Percentiles rank a stretch among this genome's conserved stretches.
These are phyloP conservation scores for Phthorimaea operculella DNA, from an alignment of 1,140 invertebrate species.

Conservation along the genomic window DNA sequence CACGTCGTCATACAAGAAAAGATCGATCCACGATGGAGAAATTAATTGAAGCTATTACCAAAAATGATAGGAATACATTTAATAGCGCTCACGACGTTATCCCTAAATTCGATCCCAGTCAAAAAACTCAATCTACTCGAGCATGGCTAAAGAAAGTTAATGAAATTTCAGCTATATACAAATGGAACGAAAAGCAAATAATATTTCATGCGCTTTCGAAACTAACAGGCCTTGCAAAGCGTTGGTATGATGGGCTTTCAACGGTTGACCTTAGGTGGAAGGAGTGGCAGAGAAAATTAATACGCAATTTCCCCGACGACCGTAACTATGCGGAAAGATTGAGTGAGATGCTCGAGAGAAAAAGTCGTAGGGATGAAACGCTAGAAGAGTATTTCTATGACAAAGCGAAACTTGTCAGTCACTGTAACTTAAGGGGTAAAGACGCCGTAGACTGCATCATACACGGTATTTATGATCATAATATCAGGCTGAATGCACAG, in stretches of 20 bases:
- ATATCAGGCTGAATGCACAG: conserved; percentile 9
- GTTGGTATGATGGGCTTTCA: conserved; percentile 5
- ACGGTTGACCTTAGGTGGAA: conserved; percentile 6
- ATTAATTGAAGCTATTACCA: background rate
- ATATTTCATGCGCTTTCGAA: conserved; percentile 7
- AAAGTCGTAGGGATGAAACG: conserved; percentile 9
- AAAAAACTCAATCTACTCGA: background rate
- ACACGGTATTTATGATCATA: conserved; percentile 9
- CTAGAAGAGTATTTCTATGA: conserved; percentile 11
- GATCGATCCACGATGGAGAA: background rate
- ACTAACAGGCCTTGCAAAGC: background rate
- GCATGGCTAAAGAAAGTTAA: conserved; percentile 9
- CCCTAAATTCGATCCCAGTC: conserved; percentile 1
- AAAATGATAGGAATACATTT: background rate
- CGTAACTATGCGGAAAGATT: conserved; percentile 7
- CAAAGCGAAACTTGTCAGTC: conserved; percentile 4
- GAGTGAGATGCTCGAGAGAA: conserved; percentile 4
- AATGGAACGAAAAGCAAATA: conserved; percentile 5
- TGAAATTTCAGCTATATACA: conserved; percentile 6
- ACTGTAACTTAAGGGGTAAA: conserved; percentile 4
- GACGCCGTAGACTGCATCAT: conserved; percentile 8
- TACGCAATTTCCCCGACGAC: conserved; percentile 8
- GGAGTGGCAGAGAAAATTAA: conserved; percentile 7
- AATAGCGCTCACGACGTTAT: conserved; percentile 6
- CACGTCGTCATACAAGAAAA: background rate